phyloP scores from a whole-genome alignment of 2,113 vertebrate species.

The Eptatretus burgeri region DNA sequence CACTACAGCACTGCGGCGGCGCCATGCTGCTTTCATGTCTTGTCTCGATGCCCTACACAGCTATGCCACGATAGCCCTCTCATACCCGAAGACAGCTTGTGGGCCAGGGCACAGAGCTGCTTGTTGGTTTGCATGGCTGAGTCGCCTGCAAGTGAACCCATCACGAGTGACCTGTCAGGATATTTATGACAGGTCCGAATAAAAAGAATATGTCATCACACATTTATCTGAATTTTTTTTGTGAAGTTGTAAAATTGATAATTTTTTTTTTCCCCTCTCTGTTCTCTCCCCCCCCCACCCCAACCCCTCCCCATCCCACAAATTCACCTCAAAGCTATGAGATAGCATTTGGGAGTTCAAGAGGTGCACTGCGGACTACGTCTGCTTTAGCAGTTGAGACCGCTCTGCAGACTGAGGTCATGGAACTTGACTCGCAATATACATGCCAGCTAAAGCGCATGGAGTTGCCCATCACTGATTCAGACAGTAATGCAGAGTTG shows the following conservation, averaged over 20 bases:
- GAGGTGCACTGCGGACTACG: slow-evolving; percentile 32
- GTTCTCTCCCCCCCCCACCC: no score
- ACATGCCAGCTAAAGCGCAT: slow-evolving; percentile 54
- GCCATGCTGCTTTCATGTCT: slow-evolving; percentile 39
- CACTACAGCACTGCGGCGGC: slow-evolving; percentile 51
- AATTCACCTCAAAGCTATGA: slow-evolving; percentile 38
- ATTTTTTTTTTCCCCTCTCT: no score
- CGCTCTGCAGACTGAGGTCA: slow-evolving; percentile 49
- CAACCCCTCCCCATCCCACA: no score
- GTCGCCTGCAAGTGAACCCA: slow-evolving; percentile 60
- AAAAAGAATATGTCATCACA: no score
- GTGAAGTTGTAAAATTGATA: no score
- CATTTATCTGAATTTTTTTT: no score
- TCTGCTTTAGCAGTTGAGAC: slow-evolving; percentile 55
- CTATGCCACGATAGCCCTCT: slow-evolving; percentile 75
- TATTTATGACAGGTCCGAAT: slow-evolving; percentile 46
- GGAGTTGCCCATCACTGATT: slow-evolving; percentile 43
- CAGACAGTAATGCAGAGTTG: slow-evolving; percentile 78
- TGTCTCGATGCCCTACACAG: slow-evolving; percentile 83
- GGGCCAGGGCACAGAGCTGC: slow-evolving; percentile 51
- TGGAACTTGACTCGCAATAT: slow-evolving; percentile 43
- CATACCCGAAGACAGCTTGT: slow-evolving; percentile 51
- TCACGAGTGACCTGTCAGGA: slow-evolving; percentile 54
- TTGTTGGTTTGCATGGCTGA: slow-evolving; percentile 86
- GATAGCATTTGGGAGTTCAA: slow-evolving; percentile 50